A percentile compares a stretch with the other conserved stretches of the same genome.
These are phyloP conservation scores for Drosophila watanabei DNA, from an alignment of 1,140 invertebrate species.

Conservation along the genomic window DNA sequence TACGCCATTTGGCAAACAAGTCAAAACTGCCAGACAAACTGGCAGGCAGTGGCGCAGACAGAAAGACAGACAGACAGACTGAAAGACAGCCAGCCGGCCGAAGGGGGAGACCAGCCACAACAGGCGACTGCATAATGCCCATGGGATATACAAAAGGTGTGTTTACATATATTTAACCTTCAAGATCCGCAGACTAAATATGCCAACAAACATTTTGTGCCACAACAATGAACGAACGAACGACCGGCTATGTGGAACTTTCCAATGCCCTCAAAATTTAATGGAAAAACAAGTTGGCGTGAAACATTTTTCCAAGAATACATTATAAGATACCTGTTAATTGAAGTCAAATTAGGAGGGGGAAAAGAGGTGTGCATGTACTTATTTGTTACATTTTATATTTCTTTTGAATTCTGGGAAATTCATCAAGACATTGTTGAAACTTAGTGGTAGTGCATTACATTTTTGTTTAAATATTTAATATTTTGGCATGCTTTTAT, in stretches of 20 bases:
- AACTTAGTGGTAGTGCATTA: too few relatives aligned
- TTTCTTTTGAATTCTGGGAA: not conserved
- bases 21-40: slow-evolving; percentile 79
- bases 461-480: not conserved
- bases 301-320: not conserved
- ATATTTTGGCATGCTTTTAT: not conserved
- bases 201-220: slow-evolving; percentile 67
- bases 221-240: slow-evolving; percentile 13
- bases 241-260: slow-evolving; percentile 1
- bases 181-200: slow-evolving; percentile 77
- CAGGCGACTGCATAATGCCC: slow-evolving; percentile 59
- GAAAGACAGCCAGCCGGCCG: not conserved
- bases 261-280: slow-evolving; percentile 40
- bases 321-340: not conserved
- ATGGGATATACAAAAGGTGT: slow-evolving; percentile 70
- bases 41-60: slow-evolving; percentile 51
- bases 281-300: not conserved
- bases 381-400: too few relatives aligned
- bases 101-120: slow-evolving; percentile 15
- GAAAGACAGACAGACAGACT: not conserved
- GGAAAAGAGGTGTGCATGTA: not conserved
- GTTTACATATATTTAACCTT: slow-evolving; percentile 83
- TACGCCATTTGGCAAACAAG: slow-evolving; percentile 83
- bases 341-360: not conserved
- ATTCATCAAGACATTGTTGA: not conserved